These are phyloP conservation scores for Grus americana DNA, from an alignment of 2,113 vertebrate genomes.

Conservation along the genomic window DNA sequence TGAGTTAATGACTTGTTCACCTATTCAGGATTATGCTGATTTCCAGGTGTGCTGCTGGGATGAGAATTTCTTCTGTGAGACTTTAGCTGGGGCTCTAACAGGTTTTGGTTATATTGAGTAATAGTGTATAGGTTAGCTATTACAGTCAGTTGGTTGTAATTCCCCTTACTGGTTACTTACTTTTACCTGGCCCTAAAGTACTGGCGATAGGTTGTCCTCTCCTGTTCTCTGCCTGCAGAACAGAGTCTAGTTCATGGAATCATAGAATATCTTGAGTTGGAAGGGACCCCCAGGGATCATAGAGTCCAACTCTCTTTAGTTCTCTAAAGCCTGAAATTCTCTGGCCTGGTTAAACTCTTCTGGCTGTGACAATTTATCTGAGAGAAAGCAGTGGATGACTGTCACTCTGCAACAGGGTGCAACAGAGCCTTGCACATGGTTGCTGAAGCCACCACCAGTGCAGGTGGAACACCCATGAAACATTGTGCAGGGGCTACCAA, in stretches of 20 bases:
- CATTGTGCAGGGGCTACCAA: fast-evolving
- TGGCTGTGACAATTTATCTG: neutral
- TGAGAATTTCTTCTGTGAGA: neutral
- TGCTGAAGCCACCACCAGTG: neutral
- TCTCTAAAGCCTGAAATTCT: neutral
- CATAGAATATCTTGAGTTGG: neutral
- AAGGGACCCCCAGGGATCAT: neutral
- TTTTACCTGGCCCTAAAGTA: neutral
- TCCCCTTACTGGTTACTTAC: neutral
- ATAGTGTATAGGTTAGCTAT: neutral
- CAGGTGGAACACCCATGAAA: neutral
- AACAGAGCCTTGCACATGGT: neutral
- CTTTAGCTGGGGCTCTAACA: neutral
- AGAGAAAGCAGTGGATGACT: neutral
- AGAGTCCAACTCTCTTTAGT: neutral
- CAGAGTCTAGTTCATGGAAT: neutral
- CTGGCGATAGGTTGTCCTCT: neutral
- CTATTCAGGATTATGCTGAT: neutral
- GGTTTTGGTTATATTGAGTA: neutral
- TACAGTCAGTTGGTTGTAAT: neutral
- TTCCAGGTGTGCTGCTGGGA: neutral
- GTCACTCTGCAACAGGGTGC: neutral
- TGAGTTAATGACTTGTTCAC: neutral
- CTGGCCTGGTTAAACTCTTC: neutral
- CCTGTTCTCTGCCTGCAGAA: neutral